Conservation (phyloP, 2,797 vertebrate species). For the Periparus ater region DNA sequence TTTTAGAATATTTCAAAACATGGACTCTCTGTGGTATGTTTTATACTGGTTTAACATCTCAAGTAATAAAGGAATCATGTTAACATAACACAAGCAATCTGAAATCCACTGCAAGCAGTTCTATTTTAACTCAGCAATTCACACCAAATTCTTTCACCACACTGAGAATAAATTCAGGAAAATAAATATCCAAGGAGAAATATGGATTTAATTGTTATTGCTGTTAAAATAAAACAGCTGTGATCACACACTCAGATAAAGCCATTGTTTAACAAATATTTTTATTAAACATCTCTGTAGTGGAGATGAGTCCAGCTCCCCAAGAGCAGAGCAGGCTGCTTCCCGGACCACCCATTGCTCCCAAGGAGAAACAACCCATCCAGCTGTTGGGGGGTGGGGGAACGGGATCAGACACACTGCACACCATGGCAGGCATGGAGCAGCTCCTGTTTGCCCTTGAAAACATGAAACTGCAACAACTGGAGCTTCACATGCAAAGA, state of each 20-base stretch:
- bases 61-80: slow-evolving; percentile 2
- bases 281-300: slow-evolving; percentile 66
- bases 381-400: not conserved
- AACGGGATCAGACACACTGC: not conserved
- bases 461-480: not conserved
- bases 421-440: not conserved
- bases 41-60: not conserved
- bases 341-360: slow-evolving; percentile 73
- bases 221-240: slow-evolving; percentile 81
- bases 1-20: not conserved
- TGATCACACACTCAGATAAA: slow-evolving; percentile 76
- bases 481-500: not conserved
- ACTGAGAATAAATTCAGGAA: slow-evolving; percentile 70
- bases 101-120: slow-evolving; percentile 14
- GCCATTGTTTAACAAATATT: slow-evolving; percentile 76
- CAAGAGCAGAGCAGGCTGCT: slow-evolving; percentile 39
- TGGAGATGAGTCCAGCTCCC: slow-evolving; percentile 70
- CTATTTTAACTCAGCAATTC: slow-evolving; percentile 57
- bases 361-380: slow-evolving; percentile 24
- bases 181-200: slow-evolving; percentile 77
- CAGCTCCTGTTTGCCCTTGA: not conserved
- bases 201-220: slow-evolving; percentile 77
- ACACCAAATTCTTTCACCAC: slow-evolving; percentile 71
- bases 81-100: slow-evolving; percentile 41
- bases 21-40: not conserved